phyloP scores from a whole-genome alignment of 2,888 invertebrate species.

The Ryuthela nishihirai region DNA sequence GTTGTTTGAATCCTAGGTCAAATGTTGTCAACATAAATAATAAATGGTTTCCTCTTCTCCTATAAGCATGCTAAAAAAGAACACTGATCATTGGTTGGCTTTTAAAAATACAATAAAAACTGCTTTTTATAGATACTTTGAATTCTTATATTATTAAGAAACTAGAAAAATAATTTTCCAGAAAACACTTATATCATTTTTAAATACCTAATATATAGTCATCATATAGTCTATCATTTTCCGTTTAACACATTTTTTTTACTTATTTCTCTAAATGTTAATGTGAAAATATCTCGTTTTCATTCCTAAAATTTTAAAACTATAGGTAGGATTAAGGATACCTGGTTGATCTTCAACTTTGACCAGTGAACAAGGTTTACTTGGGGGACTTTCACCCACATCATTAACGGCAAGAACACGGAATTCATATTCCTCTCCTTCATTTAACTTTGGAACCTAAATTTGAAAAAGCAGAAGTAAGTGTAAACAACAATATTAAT shows the following conservation, averaged over 20 bases:
- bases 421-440: slow-evolving; percentile 93
- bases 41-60: too few relatives aligned
- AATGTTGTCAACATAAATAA: too few relatives aligned
- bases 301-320: background rate
- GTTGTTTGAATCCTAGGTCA: too few relatives aligned
- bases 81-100: too few relatives aligned
- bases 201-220: background rate
- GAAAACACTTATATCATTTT: too few relatives aligned
- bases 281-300: background rate
- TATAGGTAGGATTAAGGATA: too few relatives aligned
- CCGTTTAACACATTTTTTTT: background rate
- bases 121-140: too few relatives aligned
- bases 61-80: too few relatives aligned
- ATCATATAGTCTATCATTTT: background rate
- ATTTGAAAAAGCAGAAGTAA: background rate
- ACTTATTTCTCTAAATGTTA: background rate
- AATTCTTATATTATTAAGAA: too few relatives aligned
- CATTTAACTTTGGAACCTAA: slow-evolving; percentile 55
- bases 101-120: too few relatives aligned
- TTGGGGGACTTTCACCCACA: slow-evolving; percentile 55
- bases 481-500: background rate
- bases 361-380: slow-evolving; percentile 56
- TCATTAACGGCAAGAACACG: slow-evolving; percentile 84
- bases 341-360: slow-evolving; percentile 78
- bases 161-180: too few relatives aligned